Evolutionary conservation across 1,140 invertebrate species (phyloP).

Genomic region (Leptinotarsa lineolata): DNA sequence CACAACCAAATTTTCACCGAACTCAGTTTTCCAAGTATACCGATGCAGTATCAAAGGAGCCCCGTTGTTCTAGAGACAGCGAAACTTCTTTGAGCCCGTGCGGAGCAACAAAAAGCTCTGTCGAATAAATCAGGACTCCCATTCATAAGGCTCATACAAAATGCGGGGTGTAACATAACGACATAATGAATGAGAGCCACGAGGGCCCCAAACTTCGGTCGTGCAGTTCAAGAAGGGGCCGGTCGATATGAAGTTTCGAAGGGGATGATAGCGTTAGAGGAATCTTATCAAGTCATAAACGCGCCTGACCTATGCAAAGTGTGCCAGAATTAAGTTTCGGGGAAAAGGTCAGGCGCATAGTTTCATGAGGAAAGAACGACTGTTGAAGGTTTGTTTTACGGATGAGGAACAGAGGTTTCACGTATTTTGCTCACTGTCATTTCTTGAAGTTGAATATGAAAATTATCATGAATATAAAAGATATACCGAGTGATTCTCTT

Average conservation of each 20-base stretch:
- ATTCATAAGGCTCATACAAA: background rate
- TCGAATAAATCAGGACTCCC: background rate
- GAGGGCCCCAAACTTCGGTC: background rate
- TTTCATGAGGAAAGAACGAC: background rate
- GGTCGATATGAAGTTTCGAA: slow-evolving; percentile 4
- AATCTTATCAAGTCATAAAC: background rate
- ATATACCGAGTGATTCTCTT: no score
- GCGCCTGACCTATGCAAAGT: background rate
- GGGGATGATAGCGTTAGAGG: background rate
- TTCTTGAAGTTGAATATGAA: no score
- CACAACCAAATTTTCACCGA: no score
- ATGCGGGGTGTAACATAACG: background rate
- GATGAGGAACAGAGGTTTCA: no score
- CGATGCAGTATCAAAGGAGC: no score
- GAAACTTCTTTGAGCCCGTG: no score
- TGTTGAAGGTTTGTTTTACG: no score
- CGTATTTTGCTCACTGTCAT: no score
- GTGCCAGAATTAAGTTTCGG: background rate
- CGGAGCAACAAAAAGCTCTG: no score
- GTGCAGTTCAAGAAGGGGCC: background rate
- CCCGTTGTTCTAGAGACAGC: no score
- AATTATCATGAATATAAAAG: no score
- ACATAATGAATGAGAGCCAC: background rate
- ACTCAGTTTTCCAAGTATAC: no score
- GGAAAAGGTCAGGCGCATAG: background rate